Conservation (phyloP, 2,888 invertebrate species). For the Pseudeuparius sepicola region DNA sequence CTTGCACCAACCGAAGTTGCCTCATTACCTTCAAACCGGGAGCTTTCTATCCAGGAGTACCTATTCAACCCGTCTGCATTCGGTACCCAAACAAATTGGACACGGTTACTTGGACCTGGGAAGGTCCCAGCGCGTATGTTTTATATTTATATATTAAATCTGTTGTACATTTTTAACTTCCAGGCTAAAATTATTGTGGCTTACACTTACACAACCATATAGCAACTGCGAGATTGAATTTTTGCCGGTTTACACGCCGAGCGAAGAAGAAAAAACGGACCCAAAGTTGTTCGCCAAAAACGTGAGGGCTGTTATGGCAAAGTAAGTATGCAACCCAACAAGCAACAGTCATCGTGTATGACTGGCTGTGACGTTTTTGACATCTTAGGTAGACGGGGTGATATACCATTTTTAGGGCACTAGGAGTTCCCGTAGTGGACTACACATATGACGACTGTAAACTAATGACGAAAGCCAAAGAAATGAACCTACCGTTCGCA, state of each 20-base stretch:
- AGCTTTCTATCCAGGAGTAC: conserved; percentile 91
- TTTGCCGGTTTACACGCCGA: conserved; percentile 84
- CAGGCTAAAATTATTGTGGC: conserved; percentile 75
- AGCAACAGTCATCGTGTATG: background rate
- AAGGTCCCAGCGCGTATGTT: conserved; percentile 87
- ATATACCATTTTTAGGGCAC: conserved; percentile 50
- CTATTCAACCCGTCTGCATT: conserved; percentile 89
- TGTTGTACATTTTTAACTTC: conserved; percentile 27
- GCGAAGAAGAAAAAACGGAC: conserved; percentile 73
- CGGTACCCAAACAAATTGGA: conserved; percentile 83
- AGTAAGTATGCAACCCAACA: conserved; percentile 44
- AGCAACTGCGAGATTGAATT: conserved; percentile 86
- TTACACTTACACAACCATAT: conserved; percentile 79
- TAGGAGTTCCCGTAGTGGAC: conserved; percentile 78
- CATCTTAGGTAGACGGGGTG: no score
- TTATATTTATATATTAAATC: conserved; percentile 4
- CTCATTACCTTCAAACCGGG: conserved; percentile 85
- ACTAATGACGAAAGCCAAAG: conserved; percentile 73
- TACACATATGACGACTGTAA: conserved; percentile 90
- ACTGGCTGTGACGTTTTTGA: background rate
- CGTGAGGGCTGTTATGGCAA: conserved; percentile 84
- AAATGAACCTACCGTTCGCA: conserved; percentile 68
- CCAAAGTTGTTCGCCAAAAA: conserved; percentile 84
- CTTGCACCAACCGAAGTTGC: conserved; percentile 88
- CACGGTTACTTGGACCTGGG: conserved; percentile 91